Evolutionary conservation across 2,797 vertebrate species (phyloP).

Genomic region (Manis javanica): DNA sequence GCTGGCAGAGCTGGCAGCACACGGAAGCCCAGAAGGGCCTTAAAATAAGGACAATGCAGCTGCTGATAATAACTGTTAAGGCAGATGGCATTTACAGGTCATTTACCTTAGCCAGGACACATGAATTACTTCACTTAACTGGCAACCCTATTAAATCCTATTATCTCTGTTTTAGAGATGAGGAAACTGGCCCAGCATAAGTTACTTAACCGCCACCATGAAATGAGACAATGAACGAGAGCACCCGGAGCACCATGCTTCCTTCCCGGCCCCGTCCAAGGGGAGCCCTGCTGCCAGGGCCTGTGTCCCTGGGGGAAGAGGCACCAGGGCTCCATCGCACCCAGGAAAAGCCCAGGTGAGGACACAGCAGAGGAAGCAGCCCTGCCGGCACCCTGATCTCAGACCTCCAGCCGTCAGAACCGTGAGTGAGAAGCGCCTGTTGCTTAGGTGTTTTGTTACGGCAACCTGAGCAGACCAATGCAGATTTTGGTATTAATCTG

Average conservation of each 20-base stretch:
- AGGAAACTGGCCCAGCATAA: not conserved
- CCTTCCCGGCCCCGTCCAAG: too few relatives aligned
- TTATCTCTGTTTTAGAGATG: not conserved
- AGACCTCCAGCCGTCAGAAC: not conserved
- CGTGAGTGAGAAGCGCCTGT: rapidly evolving
- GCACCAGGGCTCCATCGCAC: not conserved
- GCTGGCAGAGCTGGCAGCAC: rapidly evolving
- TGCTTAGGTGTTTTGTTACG: rapidly evolving
- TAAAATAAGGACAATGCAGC: not conserved
- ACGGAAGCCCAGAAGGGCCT: not conserved
- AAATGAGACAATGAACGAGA: rapidly evolving
- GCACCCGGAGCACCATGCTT: rapidly evolving
- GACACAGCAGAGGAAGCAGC: not conserved
- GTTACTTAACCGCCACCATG: not conserved
- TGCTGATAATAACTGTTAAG: not conserved
- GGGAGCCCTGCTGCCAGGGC: not conserved
- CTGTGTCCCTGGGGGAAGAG: not conserved
- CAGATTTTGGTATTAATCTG: not conserved
- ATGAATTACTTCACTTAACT: not conserved
- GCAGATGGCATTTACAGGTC: rapidly evolving
- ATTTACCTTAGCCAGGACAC: not conserved
- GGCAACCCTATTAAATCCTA: not conserved
- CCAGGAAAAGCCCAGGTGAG: not conserved
- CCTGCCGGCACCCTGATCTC: not conserved
- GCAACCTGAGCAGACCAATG: not conserved